A percentile compares a stretch with the other conserved stretches of the same genome.
Evolutionary conservation across 2,113 vertebrate genomes (phyloP).

Genomic region (Amblyopsis rosae): DNA sequence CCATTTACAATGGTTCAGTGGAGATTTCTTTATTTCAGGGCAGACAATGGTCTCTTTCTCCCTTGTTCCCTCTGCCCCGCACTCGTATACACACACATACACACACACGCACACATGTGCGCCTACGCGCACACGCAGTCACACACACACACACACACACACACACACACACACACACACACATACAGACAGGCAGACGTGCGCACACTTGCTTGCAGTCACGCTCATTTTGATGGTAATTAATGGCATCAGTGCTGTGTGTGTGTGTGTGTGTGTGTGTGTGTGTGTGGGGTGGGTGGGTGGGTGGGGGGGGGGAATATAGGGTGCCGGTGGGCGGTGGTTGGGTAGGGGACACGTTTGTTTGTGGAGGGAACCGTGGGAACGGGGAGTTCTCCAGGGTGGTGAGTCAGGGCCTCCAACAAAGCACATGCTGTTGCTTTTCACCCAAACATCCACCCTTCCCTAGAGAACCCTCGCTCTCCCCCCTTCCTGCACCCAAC

Average conservation of each 20-base stretch:
- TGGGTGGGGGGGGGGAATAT: slow-evolving; percentile 18
- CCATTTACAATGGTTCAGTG: slow-evolving; percentile 92
- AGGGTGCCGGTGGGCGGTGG: slow-evolving; percentile 26
- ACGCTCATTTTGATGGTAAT: slow-evolving; percentile 84
- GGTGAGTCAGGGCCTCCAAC: slow-evolving; percentile 79
- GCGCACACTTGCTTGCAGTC: slow-evolving; percentile 75
- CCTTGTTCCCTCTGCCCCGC: slow-evolving; percentile 34
- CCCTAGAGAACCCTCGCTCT: slow-evolving; percentile 63
- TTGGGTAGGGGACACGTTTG: slow-evolving; percentile 66
- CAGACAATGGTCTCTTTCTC: slow-evolving; percentile 79
- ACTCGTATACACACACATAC: slow-evolving; percentile 26
- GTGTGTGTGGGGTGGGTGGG: slow-evolving; percentile 43
- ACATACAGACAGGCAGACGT: slow-evolving; percentile 58
- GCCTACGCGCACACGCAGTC: slow-evolving; percentile 36
- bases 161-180: slow-evolving; percentile 36
- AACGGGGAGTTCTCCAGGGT: slow-evolving; percentile 80
- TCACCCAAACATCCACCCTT: slow-evolving; percentile 79
- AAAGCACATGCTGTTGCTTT: slow-evolving; percentile 80
- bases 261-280: slow-evolving; percentile 50
- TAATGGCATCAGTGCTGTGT: slow-evolving; percentile 81
- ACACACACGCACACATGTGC: slow-evolving; percentile 18
- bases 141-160: slow-evolving; percentile 16
- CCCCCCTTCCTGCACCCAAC: slow-evolving; percentile 45
- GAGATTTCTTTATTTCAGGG: slow-evolving; percentile 91
- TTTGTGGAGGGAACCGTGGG: slow-evolving; percentile 82